Base-by-base conservation (phyloP, 2,797 vertebrate species). In the Euthynnus affinis region DNA sequence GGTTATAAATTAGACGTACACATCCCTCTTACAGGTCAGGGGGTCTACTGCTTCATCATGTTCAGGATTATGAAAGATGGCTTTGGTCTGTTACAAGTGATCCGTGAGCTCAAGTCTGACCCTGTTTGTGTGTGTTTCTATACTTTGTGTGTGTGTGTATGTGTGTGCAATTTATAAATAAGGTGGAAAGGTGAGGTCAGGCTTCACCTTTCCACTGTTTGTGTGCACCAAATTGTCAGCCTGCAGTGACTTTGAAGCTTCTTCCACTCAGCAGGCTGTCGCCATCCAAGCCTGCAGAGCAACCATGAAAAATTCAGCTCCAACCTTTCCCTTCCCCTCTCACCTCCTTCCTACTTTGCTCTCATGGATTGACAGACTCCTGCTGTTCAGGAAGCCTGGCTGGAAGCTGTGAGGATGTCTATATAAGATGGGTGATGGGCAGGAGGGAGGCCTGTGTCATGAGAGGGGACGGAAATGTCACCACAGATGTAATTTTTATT, bases 301-400 rank as follows among this genome's bases (percentile, higher is more conserved):
- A 56, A 46, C 74, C 90, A 94, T 94, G 42, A 95, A 94, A 93
- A 86, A 95, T 95, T 91, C 88, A 94, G 73, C 67, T 78, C 15
- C 79, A 87, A 93, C 93, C 92, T 93, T 94, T 91, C 52, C 76
- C 76, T 55, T 66, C 25, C 74, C 60, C 77, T 70, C 53, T 80
- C 22, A 9, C 80, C 65, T 79, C 75, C 76, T 68, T 81, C 71
- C 73, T 23, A 12, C 82, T 73, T 69, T 76, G 63, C 81, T 81
- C 59, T 67, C 29, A 72, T 65, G 76, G 80, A 87, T 84, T 58
- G 82, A 85, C 78, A 84, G 34, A 5, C 81, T 80, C 89, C 90
- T 32, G 65, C 80, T 83, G 91, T 63, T 80, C 88, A 89, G 87
- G 89, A 89, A 84, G 82, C 80, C 61, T 51, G 59, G 52, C 74